Base-by-base conservation (phyloP, 2,888 invertebrate species). In the Mythimna albipuncta region DNA sequence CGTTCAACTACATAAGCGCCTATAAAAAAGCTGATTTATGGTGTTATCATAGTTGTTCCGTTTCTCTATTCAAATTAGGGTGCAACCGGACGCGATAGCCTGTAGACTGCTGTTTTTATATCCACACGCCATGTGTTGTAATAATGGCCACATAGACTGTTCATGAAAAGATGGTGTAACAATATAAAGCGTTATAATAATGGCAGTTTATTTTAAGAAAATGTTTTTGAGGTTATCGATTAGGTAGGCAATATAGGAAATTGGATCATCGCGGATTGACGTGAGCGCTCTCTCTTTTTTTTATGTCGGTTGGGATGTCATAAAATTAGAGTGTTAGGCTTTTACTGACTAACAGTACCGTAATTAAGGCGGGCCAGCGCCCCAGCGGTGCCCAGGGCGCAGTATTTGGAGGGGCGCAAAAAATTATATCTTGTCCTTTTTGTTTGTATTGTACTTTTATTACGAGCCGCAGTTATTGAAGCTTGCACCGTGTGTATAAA, bases 21-120 rank as follows among this genome's bases (percentile, higher is more conserved):
- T 73, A 89, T 90, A 90, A 90, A 90, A 69, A 83, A 75, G 65
- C 58, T 82, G 84, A 80, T 89, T 90, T 90, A 90, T 82, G 77
- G 73, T 89, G 89, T 86, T 89, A 85, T 85, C 84, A 81, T 78
- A 75, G 83, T 73, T 82, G 78, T 81, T 79, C 77, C 75, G 77
- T 84, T 84, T 87, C 77, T 81, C 76, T 77, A 78, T 82, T 77
- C 84, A 81, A 86, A 87, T 82, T 83, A 76, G 78, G 82, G 78
- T 75, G 66, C 57, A 75, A 80, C 70, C 64, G 63, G 79, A 79
- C 77, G 38, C 77, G 74, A 79, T 76, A 74, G 59, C 58, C 64
- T 13, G 64, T 77, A 77, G 50, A 74, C 74, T 79, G 66, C 69
- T 72, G 63, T 75, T 84, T 78, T 86, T 76, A 76, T 70, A 72